A percentile compares a stretch with the other conserved stretches of the same genome.
Conservation (phyloP, 2,797 vertebrate species). For the Rhinella marina region DNA sequence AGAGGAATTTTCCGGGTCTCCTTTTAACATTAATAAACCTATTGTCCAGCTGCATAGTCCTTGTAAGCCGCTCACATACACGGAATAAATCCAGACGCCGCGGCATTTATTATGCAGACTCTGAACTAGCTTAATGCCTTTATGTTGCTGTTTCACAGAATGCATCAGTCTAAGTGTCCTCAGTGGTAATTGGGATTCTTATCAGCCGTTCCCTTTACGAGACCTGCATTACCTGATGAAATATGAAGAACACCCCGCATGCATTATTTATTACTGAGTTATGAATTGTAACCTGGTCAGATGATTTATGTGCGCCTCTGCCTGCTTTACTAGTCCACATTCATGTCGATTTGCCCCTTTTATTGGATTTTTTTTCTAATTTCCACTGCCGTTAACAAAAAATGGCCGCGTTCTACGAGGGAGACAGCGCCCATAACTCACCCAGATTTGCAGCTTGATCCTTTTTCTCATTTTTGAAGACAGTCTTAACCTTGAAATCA, state of each 20-base stretch:
- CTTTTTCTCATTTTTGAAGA: constrained; percentile 98
- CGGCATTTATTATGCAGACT: constrained; percentile 25
- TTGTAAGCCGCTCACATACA: too few relatives aligned
- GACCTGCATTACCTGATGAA: constrained; percentile 42
- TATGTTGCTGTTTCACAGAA: constrained; percentile 40
- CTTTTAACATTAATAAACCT: neutral
- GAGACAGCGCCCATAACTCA: constrained; percentile 70
- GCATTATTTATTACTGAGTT: constrained; percentile 42
- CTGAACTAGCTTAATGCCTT: constrained; percentile 36
- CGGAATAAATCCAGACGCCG: constrained; percentile 6
- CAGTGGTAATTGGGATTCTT: constrained; percentile 38
- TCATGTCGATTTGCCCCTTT: neutral
- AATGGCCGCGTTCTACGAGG: neutral
- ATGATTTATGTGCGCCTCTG: constrained; percentile 7
- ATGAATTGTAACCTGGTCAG: constrained; percentile 33
- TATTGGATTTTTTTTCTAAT: neutral
- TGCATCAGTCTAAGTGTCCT: constrained; percentile 23
- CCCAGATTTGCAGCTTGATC: constrained; percentile 99
- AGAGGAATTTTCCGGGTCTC: too few relatives aligned
- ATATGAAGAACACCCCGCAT: constrained; percentile 17
- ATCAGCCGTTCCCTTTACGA: constrained; percentile 30
- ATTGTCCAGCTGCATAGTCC: neutral
- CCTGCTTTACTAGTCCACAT: constrained; percentile 29
- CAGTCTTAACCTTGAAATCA: constrained; percentile 98
- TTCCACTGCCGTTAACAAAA: neutral